A percentile compares a stretch with the other conserved stretches of the same genome.
Evolutionary conservation across 2,113 vertebrate genomes (phyloP).

Genomic region (Xiphias gladius): DNA sequence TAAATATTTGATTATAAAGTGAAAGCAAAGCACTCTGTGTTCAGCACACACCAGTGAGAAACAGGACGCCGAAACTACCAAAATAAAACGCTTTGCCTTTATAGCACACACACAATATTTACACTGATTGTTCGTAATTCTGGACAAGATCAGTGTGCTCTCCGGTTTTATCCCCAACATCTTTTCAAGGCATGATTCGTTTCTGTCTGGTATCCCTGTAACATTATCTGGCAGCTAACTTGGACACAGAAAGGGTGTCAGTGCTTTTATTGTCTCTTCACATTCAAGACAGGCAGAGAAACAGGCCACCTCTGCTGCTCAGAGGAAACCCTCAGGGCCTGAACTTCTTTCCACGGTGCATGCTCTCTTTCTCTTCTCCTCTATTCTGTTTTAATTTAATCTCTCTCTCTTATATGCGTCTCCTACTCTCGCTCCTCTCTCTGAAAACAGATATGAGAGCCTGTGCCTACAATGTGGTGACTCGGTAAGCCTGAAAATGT

Average conservation of each 20-base stretch:
- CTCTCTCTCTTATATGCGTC: background rate
- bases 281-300: slow-evolving; percentile 53
- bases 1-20: slow-evolving; percentile 73
- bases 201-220: background rate
- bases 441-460: slow-evolving; percentile 10
- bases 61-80: background rate
- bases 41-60: slow-evolving; percentile 24
- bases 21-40: slow-evolving; percentile 47
- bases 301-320: slow-evolving; percentile 61
- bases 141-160: background rate
- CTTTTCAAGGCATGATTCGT: background rate
- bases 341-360: slow-evolving; percentile 27
- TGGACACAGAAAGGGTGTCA: slow-evolving; percentile 68
- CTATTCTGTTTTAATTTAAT: background rate
- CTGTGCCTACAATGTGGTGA: background rate
- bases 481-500: slow-evolving; percentile 5
- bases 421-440: slow-evolving; percentile 4
- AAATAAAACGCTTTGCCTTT: slow-evolving; percentile 4
- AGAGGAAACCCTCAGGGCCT: slow-evolving; percentile 62
- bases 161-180: background rate
- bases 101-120: background rate
- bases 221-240: slow-evolving; percentile 52
- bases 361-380: slow-evolving; percentile 23
- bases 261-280: slow-evolving; percentile 64
- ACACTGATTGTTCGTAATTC: background rate